Conservation (phyloP, 1,140 invertebrate species). For the Heliconius eleuchia region DNA sequence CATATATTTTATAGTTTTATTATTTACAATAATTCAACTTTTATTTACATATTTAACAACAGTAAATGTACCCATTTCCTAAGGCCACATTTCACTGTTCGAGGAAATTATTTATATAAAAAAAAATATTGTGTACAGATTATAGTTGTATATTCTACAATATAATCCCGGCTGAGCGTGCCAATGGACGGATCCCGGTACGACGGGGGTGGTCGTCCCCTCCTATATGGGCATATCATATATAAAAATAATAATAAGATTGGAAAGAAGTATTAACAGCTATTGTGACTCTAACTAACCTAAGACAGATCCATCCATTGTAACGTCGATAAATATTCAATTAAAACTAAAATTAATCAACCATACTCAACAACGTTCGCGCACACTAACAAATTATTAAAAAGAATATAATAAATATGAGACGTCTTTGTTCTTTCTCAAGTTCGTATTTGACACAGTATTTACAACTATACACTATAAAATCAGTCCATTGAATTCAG, state of each 20-base stretch:
- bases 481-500: conserved; percentile 64
- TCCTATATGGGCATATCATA: conserved; percentile 35
- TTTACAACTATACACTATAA: conserved; percentile 63
- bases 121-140: conserved; percentile 56
- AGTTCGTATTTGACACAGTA: conserved; percentile 66
- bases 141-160: conserved; percentile 50
- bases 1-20: conserved; percentile 79
- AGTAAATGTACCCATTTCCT: conserved; percentile 67
- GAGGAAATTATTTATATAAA: conserved; percentile 59
- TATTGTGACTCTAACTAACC: conserved; percentile 50
- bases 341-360: conserved; percentile 70
- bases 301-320: conserved; percentile 47
- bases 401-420: conserved; percentile 73
- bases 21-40: conserved; percentile 81
- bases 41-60: conserved; percentile 81
- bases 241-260: conserved; percentile 57
- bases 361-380: conserved; percentile 66
- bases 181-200: conserved; percentile 50
- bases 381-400: conserved; percentile 59
- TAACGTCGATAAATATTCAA: conserved; percentile 49
- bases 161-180: conserved; percentile 34
- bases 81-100: conserved; percentile 76
- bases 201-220: conserved; percentile 41
- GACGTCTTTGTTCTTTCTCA: conserved; percentile 72
- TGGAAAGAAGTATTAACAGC: conserved; percentile 52